These are phyloP conservation scores for Thaumetopoea pityocampa DNA, from an alignment of 1,140 invertebrate genomes.

Conservation along the genomic window DNA sequence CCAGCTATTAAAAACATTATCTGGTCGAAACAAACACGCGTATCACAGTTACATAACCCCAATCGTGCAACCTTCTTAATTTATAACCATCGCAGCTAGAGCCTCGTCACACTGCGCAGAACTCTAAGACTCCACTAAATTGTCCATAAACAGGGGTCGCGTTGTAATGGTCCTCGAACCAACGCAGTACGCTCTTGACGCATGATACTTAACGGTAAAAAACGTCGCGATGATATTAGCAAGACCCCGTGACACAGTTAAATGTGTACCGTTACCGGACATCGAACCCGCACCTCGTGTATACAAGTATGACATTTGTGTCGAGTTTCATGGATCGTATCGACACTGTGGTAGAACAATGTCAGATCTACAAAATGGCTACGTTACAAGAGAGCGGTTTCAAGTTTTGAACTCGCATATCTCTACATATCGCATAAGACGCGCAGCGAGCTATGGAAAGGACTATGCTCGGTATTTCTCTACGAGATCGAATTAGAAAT, in stretches of 20 bases:
- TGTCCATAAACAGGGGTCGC: conserved; percentile 14
- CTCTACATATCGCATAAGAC: too few species aligned
- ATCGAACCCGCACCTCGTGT: conserved; percentile 42
- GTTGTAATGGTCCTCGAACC: conserved; percentile 21
- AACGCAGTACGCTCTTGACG: conserved; percentile 33
- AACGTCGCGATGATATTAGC: conserved; percentile 54
- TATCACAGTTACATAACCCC: conserved; percentile 44
- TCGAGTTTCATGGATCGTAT: conserved; percentile 1
- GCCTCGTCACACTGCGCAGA: conserved; percentile 2
- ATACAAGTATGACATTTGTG: conserved; percentile 26
- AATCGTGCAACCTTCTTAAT: conserved; percentile 38
- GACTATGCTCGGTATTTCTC: too few species aligned
- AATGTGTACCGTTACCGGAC: conserved; percentile 46
- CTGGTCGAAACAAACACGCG: too few species aligned
- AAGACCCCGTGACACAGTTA: conserved; percentile 60
- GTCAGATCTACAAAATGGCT: too few species aligned
- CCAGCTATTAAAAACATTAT: too few species aligned
- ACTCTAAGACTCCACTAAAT: background rate
- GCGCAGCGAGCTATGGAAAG: too few species aligned
- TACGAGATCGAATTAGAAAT: too few species aligned
- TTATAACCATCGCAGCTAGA: conserved; percentile 31
- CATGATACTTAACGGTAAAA: conserved; percentile 51
- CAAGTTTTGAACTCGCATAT: too few species aligned
- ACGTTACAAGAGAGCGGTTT: too few species aligned
- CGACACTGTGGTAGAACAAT: too few species aligned